A percentile compares a stretch with the other conserved stretches of the same genome.
phyloP scores from a whole-genome alignment of 2,888 invertebrate genomes.

The Pammene fasciana region DNA sequence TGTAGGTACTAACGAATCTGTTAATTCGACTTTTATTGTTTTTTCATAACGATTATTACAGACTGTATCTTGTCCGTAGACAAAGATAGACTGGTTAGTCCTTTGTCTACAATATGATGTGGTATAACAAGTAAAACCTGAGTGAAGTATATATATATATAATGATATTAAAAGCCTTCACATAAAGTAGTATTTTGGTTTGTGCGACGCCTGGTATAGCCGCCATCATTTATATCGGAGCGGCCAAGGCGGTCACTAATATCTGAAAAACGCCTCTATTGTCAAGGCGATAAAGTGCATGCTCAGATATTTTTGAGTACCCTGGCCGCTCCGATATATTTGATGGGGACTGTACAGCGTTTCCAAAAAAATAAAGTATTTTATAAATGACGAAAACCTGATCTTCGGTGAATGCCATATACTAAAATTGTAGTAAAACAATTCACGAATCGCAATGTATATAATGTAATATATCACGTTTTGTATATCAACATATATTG shows the following conservation, averaged over 20 bases:
- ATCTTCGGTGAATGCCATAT: too few relatives aligned
- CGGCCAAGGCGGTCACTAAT: too few relatives aligned
- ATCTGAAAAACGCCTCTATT: too few relatives aligned
- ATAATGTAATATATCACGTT: conserved; percentile 53
- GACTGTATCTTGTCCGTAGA: neutral
- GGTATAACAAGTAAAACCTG: neutral
- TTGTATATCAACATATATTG: conserved; percentile 34
- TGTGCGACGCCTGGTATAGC: too few relatives aligned
- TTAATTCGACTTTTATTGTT: neutral
- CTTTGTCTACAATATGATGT: neutral
- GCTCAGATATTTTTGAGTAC: too few relatives aligned
- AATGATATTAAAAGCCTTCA: neutral
- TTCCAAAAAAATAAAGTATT: too few relatives aligned
- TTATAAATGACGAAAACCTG: too few relatives aligned
- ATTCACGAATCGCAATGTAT: conserved; percentile 46
- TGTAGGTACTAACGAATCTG: neutral
- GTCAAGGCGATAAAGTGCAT: too few relatives aligned
- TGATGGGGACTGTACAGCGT: too few relatives aligned
- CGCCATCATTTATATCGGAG: too few relatives aligned
- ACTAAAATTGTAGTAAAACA: neutral
- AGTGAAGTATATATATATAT: conserved; percentile 3
- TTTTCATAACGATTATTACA: neutral
- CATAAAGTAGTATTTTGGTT: too few relatives aligned
- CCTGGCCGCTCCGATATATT: too few relatives aligned
- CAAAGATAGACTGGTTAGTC: neutral